Evolutionary conservation across 1,140 invertebrate genomes (phyloP), one percentile per base, ranked within the genome.

Genomic region (Tetranychus cinnabarinus): DNA sequence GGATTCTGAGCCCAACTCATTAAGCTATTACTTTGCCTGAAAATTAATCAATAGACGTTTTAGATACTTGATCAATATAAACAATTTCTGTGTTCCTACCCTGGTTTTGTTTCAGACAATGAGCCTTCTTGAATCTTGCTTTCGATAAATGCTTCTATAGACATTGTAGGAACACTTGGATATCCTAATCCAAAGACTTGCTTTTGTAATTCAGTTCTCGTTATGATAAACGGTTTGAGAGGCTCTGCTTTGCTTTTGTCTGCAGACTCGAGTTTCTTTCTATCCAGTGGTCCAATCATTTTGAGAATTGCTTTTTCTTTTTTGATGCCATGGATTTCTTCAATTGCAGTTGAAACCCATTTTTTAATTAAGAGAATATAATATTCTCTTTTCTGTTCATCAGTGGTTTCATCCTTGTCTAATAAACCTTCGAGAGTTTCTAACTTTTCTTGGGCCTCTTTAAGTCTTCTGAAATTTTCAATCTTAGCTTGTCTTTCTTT

Each of bases 111-210:
- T 55, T 57, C 56, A 54, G 56, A 56, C 39, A 42, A 47, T 23
- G 48, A 13, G 4, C 64, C 58, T 48, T 61, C 56, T n/a, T 63
- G 47, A 31, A 65, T 63, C 59, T 66, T 88, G 79, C 72, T 93
- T 79, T 56, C 93, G 82, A 72, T 93, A 96, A 97, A 96, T 73
- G 97, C 92, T 68, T 95, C 82, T 0, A 98, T 84, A 0, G 88
- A 90, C 73, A 91, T 77, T 1, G 86, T 81, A 1, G 93, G 91
- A 61, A 96, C 70, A 69, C 86, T 83, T 1, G 92, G 92, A 78
- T 97, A 98, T 0, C 93, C 95, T 47, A 82, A 74, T 7, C 95
- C 95, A 75, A 82, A 95, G 2, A 97, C 86, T 63, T 88, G 79
- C 73, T 96, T 97, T 73, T 97, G 90, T 0, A 85, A 63, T 46